A percentile compares a stretch with the other conserved stretches of the same genome.
Evolutionary conservation across 1,140 invertebrate genomes (phyloP).

Genomic region (Procambarus virginalis): DNA sequence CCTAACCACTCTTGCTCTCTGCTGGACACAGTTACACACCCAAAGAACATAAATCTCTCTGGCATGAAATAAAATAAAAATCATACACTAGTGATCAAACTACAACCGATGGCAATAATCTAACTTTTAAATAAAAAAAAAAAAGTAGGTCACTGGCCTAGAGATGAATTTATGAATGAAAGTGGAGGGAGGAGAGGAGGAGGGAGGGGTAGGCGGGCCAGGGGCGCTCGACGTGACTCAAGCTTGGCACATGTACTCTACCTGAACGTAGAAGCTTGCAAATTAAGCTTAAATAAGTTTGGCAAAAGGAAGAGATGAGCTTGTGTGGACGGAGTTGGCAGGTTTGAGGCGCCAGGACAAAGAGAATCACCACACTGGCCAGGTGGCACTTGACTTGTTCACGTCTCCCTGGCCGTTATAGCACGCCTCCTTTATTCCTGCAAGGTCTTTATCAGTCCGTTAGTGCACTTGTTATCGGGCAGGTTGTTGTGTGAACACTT

Average conservation of each 20-base stretch:
- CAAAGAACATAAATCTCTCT: not conserved
- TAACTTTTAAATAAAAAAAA: not conserved
- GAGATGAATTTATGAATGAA: constrained; percentile 19
- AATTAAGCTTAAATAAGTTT: not conserved
- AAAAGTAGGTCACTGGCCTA: constrained; percentile 8
- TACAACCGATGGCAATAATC: constrained; percentile 8
- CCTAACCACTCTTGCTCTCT: too few species aligned
- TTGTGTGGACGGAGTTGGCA: not conserved
- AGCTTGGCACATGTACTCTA: not conserved
- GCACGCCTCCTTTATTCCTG: not conserved
- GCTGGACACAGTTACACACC: too few species aligned
- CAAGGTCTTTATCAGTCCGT: not conserved
- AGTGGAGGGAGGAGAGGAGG: not conserved
- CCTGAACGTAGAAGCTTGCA: not conserved
- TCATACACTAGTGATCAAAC: not conserved
- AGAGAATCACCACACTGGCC: not conserved
- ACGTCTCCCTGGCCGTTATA: not conserved
- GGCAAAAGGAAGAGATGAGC: not conserved
- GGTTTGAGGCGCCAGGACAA: not conserved
- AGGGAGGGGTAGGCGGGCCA: not conserved
- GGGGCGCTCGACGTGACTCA: not conserved
- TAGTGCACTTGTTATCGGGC: not conserved
- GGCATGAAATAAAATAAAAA: not conserved
- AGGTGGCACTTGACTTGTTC: not conserved
- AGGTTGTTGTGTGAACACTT: not conserved